phyloP scores from a whole-genome alignment of 2,888 invertebrate genomes.

The Spicauda simplicius region DNA sequence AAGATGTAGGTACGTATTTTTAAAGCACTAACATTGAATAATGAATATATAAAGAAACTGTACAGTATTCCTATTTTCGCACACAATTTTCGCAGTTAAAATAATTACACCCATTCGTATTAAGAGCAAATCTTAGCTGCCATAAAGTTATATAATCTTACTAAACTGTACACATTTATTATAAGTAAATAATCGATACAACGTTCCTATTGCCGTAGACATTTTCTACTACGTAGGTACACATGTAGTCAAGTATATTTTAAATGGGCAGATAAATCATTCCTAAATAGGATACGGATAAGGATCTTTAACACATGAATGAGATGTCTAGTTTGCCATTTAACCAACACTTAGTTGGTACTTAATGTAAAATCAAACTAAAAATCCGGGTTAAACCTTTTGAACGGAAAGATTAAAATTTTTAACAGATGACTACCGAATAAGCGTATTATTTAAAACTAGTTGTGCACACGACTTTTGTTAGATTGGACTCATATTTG shows the following conservation, averaged over 20 bases:
- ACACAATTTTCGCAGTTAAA: no score
- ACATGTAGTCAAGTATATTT: background rate
- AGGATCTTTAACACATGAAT: constrained; percentile 36
- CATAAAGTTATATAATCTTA: no score
- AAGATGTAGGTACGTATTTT: no score
- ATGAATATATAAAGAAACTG: no score
- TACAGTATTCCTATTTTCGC: no score
- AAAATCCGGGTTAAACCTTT: constrained; percentile 25
- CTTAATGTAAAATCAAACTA: constrained; percentile 20
- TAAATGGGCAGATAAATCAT: constrained; percentile 18
- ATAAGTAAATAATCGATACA: background rate
- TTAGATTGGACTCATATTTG: no score
- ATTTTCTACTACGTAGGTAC: background rate
- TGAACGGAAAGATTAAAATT: constrained; percentile 12
- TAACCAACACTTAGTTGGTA: constrained; percentile 29
- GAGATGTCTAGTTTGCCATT: constrained; percentile 34
- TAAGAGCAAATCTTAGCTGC: no score
- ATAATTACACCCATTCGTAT: no score
- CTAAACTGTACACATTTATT: background rate
- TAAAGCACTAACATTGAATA: no score
- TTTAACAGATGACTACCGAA: constrained; percentile 6
- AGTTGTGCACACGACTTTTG: background rate
- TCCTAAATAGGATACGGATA: constrained; percentile 35
- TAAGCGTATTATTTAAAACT: background rate
- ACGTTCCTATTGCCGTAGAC: background rate